These are phyloP conservation scores for Hypocryptadius cinnamomeus DNA, from an alignment of 2,113 vertebrate species.

Conservation along the genomic window DNA sequence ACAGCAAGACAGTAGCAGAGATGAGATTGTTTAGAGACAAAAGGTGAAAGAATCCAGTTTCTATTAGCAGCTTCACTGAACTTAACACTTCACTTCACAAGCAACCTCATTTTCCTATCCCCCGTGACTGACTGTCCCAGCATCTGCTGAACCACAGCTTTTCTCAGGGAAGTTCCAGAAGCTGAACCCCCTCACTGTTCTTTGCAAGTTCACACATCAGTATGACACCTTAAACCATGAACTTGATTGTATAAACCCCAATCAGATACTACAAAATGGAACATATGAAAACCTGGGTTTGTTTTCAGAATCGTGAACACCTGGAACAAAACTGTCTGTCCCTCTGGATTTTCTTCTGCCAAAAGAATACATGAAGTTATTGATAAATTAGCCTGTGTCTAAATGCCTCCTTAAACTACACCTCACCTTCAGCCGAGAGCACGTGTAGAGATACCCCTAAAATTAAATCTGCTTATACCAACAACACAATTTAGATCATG, in stretches of 20 bases:
- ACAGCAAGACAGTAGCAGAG: background rate
- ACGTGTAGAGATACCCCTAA: rapidly evolving
- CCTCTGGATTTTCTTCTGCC: background rate
- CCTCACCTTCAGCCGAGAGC: background rate
- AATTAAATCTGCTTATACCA: background rate
- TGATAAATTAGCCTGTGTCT: background rate
- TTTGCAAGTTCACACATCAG: background rate
- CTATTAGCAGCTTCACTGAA: background rate
- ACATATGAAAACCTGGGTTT: background rate
- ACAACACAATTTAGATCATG: background rate
- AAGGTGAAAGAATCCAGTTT: background rate
- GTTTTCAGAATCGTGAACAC: background rate
- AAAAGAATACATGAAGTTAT: background rate
- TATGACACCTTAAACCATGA: rapidly evolving
- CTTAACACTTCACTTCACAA: background rate
- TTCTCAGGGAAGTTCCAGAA: background rate
- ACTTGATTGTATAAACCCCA: background rate
- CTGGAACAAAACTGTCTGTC: background rate
- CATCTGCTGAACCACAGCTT: rapidly evolving
- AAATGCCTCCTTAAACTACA: background rate
- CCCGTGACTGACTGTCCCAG: background rate
- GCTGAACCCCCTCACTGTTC: background rate
- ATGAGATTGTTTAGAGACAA: background rate
- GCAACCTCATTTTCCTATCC: background rate
- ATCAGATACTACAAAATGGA: background rate